A percentile compares a stretch with the other conserved stretches of the same genome.
Conservation (phyloP, 2,113 vertebrate genomes). For the Epinephelus cyanopodus region DNA sequence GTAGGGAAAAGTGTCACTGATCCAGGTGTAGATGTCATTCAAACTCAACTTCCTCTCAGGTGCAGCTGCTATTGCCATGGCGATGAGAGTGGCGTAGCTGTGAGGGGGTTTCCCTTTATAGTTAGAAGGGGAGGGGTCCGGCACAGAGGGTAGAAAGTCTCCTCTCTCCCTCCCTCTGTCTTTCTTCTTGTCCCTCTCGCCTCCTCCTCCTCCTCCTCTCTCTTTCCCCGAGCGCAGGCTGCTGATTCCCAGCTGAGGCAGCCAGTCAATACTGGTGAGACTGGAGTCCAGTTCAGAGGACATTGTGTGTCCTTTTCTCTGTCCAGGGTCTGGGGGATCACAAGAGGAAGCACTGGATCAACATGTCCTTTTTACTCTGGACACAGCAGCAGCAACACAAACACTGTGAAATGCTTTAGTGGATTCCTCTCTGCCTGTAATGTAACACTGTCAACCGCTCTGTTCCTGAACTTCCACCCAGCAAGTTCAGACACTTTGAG, state of each 20-base stretch:
- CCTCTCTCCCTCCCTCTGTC: conserved; percentile 86
- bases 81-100: conserved; percentile 97
- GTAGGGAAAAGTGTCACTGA: conserved; percentile 95
- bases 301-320: conserved; percentile 80
- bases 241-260: conserved; percentile 90
- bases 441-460: conserved; percentile 41
- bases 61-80: conserved; percentile 94
- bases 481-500: conserved; percentile 23
- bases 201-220: conserved; percentile 84
- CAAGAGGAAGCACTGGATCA: conserved; percentile 20
- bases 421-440: conserved; percentile 26
- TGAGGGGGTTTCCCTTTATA: conserved; percentile 96
- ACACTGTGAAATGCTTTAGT: conserved; percentile 3
- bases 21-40: conserved; percentile 99
- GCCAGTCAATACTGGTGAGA: conserved; percentile 98
- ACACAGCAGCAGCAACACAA: neutral
- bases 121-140: conserved; percentile 82
- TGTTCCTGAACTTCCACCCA: conserved; percentile 56
- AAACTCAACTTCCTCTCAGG: conserved; percentile 95
- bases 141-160: conserved; percentile 75
- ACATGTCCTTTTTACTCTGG: conserved; percentile 13
- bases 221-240: conserved; percentile 93
- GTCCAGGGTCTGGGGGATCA: conserved; percentile 43
- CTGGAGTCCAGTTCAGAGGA: conserved; percentile 96
- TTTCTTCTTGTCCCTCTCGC: conserved; percentile 85